phyloP scores from a whole-genome alignment of 2,797 vertebrate genomes.

The Parauchenoglanis ngamensis region DNA sequence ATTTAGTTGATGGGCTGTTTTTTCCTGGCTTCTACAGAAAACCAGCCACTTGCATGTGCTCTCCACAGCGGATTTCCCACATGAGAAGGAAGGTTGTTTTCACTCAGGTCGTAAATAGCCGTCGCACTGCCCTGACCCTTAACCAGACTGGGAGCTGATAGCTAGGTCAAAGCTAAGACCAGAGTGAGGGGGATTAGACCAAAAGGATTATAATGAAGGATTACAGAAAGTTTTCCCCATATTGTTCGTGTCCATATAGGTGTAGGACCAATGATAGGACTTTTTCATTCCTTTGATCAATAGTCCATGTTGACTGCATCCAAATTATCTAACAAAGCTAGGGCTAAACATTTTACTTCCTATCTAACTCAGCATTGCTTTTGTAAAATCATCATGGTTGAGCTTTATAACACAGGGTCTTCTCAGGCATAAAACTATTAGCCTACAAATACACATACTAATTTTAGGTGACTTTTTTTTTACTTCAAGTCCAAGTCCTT shows the following conservation, averaged over 20 bases:
- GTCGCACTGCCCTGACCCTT: slow-evolving; percentile 46
- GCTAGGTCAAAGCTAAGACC: slow-evolving; percentile 32
- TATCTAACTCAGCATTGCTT: not conserved
- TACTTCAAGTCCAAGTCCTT: too few species aligned
- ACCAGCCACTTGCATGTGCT: slow-evolving; percentile 43
- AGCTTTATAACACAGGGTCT: not conserved
- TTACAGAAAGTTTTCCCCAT: not conserved
- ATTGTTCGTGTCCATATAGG: not conserved
- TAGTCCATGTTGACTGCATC: not conserved
- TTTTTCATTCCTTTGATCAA: not conserved
- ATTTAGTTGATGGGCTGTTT: slow-evolving; percentile 51
- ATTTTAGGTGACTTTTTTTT: not conserved
- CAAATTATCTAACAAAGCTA: not conserved
- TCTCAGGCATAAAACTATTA: not conserved
- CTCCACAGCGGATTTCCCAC: slow-evolving; percentile 52
- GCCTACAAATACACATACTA: not conserved
- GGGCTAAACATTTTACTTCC: too few species aligned
- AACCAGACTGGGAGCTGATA: slow-evolving; percentile 40
- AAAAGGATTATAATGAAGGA: slow-evolving; percentile 16
- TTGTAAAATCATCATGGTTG: not conserved
- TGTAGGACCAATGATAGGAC: not conserved
- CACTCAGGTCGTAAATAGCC: slow-evolving; percentile 50
- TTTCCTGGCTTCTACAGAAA: slow-evolving; percentile 56
- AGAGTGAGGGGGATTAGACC: slow-evolving; percentile 26
- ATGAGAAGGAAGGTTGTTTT: slow-evolving; percentile 53